A percentile compares a stretch with the other conserved stretches of the same genome.
Evolutionary conservation across 2,113 vertebrate species (phyloP).

Genomic region (Falcunculus frontatus): DNA sequence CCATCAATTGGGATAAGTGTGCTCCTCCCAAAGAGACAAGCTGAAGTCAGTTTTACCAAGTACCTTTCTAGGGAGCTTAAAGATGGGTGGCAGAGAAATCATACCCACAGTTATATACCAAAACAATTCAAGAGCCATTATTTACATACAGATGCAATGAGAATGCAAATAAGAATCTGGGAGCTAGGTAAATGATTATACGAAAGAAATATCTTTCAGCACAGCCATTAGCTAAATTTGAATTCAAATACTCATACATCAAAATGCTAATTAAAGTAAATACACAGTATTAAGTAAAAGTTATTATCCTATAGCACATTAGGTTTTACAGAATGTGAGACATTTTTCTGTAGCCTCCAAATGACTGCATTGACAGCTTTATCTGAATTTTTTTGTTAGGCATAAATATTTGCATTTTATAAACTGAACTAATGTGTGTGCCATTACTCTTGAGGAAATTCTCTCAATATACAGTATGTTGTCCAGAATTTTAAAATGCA

Average conservation of each 20-base stretch:
- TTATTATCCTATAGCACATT: neutral
- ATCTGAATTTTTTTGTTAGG: neutral
- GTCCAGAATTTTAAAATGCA: neutral
- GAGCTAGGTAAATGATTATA: neutral
- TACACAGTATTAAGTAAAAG: neutral
- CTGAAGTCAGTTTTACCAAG: neutral
- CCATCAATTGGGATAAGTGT: fast-evolving
- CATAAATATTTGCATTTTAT: constrained; percentile 25
- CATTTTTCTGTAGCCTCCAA: neutral
- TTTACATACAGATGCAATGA: neutral
- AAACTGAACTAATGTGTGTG: neutral
- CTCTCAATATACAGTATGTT: neutral
- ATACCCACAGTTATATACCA: neutral
- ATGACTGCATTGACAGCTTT: neutral
- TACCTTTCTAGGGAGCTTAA: neutral
- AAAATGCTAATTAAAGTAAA: neutral
- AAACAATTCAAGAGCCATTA: neutral
- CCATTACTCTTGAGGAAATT: constrained; percentile 21
- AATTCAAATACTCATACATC: neutral
- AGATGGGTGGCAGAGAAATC: neutral
- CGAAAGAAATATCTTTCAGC: neutral
- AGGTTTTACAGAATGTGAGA: neutral
- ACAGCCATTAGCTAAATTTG: neutral
- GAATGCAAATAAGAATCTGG: neutral
- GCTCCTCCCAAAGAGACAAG: neutral